Percentiles rank a stretch among this genome's conserved stretches.
These are phyloP conservation scores for Synanceia verrucosa DNA, from an alignment of 2,797 vertebrate genomes.

Conservation along the genomic window DNA sequence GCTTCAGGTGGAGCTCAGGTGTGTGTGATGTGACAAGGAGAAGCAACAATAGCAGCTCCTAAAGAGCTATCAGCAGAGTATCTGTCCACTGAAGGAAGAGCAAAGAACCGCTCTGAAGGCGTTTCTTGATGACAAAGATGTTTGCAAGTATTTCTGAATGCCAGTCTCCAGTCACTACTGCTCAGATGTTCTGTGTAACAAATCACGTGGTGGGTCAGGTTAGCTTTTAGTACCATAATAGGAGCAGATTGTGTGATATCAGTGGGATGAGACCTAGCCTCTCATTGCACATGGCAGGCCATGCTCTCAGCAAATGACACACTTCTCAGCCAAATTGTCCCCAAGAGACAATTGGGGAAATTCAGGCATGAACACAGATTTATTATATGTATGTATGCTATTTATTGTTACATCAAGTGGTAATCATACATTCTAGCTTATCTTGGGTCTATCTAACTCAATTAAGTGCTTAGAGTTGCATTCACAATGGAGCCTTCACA, in stretches of 20 bases:
- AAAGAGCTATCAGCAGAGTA: no score
- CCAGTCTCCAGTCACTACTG: not conserved
- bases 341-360: not conserved
- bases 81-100: not conserved
- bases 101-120: not conserved
- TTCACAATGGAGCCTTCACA: constrained; percentile 26
- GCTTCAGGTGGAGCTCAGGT: no score
- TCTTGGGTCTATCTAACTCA: not conserved
- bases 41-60: no score
- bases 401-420: constrained; percentile 2
- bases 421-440: not conserved
- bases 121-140: no score
- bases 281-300: not conserved
- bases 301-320: not conserved
- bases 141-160: not conserved
- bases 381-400: not conserved
- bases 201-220: not conserved
- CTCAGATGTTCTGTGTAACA: not conserved
- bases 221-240: not conserved
- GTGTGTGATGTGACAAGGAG: not conserved
- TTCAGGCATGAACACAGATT: not conserved
- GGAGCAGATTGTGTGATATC: not conserved
- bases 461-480: constrained; percentile 36
- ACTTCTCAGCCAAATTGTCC: not conserved
- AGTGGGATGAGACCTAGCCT: not conserved